Evolutionary conservation across 2,113 vertebrate genomes (phyloP).

Genomic region (Hylia prasina): DNA sequence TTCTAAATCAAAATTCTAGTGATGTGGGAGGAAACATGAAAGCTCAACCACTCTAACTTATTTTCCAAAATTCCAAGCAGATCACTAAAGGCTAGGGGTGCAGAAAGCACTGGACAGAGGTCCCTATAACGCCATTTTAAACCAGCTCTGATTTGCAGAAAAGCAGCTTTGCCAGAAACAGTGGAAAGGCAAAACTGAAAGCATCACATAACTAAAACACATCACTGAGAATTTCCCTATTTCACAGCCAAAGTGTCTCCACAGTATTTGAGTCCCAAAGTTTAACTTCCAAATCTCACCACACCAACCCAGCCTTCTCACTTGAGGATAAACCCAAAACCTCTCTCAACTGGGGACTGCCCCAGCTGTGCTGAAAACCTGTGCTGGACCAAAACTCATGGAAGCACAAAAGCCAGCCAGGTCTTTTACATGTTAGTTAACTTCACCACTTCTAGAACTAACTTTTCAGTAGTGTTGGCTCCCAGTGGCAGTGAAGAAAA

Average conservation of each 20-base stretch:
- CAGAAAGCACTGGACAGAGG: not conserved
- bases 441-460: not conserved
- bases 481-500: not conserved
- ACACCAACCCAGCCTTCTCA: not conserved
- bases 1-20: not conserved
- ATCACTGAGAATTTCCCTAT: not conserved
- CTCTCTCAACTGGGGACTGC: not conserved
- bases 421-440: not conserved
- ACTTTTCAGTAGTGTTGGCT: not conserved
- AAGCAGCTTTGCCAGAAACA: not conserved
- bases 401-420: not conserved
- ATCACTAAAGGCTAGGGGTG: not conserved
- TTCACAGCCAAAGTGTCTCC: not conserved
- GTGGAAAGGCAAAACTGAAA: not conserved
- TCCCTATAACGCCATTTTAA: not conserved
- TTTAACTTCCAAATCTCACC: not conserved
- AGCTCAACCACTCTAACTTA: not conserved
- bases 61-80: not conserved
- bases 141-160: not conserved
- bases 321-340: not conserved
- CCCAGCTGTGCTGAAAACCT: not conserved
- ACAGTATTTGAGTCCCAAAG: not conserved
- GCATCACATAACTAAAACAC: not conserved
- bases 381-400: accelerated
- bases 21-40: not conserved